Evolutionary conservation across 2,888 invertebrate genomes (phyloP).

Genomic region (Mechanitis mazaeus): DNA sequence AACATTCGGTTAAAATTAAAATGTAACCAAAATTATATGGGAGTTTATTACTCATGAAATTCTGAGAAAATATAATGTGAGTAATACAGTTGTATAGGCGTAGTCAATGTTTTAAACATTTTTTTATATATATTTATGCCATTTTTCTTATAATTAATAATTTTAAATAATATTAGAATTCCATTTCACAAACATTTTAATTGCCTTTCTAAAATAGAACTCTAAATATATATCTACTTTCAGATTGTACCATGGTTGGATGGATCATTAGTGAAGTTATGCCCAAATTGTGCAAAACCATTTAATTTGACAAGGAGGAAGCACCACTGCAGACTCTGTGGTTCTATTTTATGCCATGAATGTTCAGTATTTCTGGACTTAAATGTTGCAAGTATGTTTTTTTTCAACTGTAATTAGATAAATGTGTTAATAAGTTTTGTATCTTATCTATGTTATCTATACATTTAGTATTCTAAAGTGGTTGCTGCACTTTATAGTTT

Average conservation of each 20-base stretch:
- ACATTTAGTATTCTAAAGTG: too few species aligned
- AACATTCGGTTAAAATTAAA: too few species aligned
- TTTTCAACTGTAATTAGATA: neutral
- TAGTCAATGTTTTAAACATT: too few species aligned
- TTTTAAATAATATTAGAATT: too few species aligned
- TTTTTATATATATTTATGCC: too few species aligned
- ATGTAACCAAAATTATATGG: too few species aligned
- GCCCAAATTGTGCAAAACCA: constrained; percentile 92
- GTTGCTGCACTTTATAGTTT: too few species aligned
- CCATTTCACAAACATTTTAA: neutral
- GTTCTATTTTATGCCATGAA: constrained; percentile 93
- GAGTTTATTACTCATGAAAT: too few species aligned
- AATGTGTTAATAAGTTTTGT: neutral
- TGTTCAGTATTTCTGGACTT: constrained; percentile 92
- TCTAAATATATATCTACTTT: constrained; percentile 23
- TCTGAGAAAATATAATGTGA: too few species aligned
- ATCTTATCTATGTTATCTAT: too few species aligned
- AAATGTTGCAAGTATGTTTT: constrained; percentile 83
- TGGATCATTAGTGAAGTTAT: constrained; percentile 91
- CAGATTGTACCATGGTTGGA: constrained; percentile 93
- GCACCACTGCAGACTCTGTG: constrained; percentile 97
- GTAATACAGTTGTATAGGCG: too few species aligned
- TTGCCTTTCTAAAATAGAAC: neutral
- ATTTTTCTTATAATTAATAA: too few species aligned
- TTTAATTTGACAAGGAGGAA: constrained; percentile 93